Percentiles rank a stretch among this genome's conserved stretches.
These are phyloP conservation scores for Dendrolimus punctatus DNA, from an alignment of 1,140 invertebrate genomes.

Conservation along the genomic window DNA sequence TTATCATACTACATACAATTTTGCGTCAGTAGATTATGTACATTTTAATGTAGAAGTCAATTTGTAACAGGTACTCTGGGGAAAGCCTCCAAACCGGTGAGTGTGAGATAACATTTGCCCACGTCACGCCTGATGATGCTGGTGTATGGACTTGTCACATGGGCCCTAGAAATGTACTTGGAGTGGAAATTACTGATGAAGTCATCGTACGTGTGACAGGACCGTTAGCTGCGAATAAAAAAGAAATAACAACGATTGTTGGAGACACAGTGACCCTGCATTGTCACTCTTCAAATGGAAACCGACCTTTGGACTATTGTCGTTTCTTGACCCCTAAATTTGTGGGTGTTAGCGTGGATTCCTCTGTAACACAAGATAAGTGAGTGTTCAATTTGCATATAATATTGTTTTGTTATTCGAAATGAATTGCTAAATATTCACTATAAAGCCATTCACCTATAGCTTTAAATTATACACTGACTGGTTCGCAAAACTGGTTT, in stretches of 20 bases:
- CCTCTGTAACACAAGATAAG: constrained; percentile 36
- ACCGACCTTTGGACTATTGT: constrained; percentile 50
- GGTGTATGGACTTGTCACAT: constrained; percentile 62
- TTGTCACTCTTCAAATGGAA: constrained; percentile 50
- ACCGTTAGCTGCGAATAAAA: constrained; percentile 43
- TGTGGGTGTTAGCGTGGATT: constrained; percentile 41
- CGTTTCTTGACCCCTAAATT: constrained; percentile 42
- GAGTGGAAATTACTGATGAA: constrained; percentile 39
- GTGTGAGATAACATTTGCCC: constrained; percentile 51
- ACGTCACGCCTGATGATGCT: constrained; percentile 28
- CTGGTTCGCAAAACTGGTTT: too few relatives aligned
- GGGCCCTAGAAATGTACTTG: constrained; percentile 37
- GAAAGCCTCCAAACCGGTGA: constrained; percentile 47
- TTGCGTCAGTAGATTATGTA: too few relatives aligned
- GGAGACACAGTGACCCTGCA: constrained; percentile 34
- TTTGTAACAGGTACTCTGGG: constrained; percentile 39
- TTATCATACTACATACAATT: too few relatives aligned
- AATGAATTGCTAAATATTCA: too few relatives aligned
- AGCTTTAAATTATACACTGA: too few relatives aligned
- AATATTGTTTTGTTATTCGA: too few relatives aligned
- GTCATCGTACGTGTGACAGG: constrained; percentile 48
- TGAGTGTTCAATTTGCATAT: constrained; percentile 20
- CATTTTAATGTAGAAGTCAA: too few relatives aligned
- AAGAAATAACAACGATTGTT: constrained; percentile 19
- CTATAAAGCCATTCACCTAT: too few relatives aligned